These are phyloP conservation scores for Mythimna lalbum DNA, from an alignment of 2,888 invertebrate species.

Conservation along the genomic window DNA sequence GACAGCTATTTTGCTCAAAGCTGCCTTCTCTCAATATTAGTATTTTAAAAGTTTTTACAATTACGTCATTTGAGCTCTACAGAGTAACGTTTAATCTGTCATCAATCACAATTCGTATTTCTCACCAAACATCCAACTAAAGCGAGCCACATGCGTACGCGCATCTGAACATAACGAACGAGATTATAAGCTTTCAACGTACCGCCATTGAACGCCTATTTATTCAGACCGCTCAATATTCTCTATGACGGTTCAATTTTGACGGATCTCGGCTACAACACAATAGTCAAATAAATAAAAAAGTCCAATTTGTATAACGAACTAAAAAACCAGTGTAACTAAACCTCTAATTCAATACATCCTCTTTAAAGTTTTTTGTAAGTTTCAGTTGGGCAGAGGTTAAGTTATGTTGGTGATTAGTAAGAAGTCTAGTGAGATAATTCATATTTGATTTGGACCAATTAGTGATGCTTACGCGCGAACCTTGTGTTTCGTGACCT, in stretches of 20 bases:
- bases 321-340: conserved; percentile 62
- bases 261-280: conserved; percentile 74
- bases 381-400: not conserved
- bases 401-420: conserved; percentile 66
- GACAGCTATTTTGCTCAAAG: no score
- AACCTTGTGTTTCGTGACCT: conserved; percentile 78
- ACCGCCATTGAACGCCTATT: conserved; percentile 76
- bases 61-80: not conserved
- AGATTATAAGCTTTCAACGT: conserved; percentile 83
- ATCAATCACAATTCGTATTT: not conserved
- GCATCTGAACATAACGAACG: conserved; percentile 79
- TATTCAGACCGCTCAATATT: conserved; percentile 78
- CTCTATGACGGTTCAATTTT: conserved; percentile 86
- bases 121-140: not conserved
- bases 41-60: not conserved
- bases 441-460: conserved; percentile 88
- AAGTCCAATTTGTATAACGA: conserved; percentile 72
- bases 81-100: not conserved
- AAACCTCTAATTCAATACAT: conserved; percentile 58
- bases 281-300: conserved; percentile 65
- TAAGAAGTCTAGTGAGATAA: conserved; percentile 79
- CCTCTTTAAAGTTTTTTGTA: not conserved
- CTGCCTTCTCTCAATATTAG: not conserved
- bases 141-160: conserved; percentile 71
- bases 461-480: conserved; percentile 89